phyloP scores from a whole-genome alignment of 2,113 vertebrate genomes.

The Mastomys coucha region DNA sequence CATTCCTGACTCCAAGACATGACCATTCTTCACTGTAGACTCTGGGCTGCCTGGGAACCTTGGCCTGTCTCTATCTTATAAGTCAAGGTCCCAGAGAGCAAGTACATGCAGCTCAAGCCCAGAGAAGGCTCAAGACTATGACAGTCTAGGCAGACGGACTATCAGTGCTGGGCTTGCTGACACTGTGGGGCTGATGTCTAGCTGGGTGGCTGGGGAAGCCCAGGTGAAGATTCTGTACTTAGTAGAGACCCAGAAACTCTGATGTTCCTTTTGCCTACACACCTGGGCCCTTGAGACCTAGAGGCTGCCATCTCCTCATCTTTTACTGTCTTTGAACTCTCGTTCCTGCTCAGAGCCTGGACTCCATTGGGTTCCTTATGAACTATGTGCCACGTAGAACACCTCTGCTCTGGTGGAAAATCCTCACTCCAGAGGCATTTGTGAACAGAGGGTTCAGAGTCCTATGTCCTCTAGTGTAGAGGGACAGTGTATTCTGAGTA shows the following conservation, averaged over 20 bases:
- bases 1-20: fast-evolving
- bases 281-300: neutral
- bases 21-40: fast-evolving
- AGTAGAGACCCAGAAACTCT: neutral
- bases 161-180: neutral
- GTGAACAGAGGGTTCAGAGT: neutral
- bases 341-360: neutral
- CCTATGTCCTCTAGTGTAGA: neutral
- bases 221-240: neutral
- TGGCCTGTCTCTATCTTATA: neutral
- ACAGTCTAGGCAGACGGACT: neutral
- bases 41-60: neutral
- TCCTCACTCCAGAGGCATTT: neutral
- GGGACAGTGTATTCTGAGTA: neutral
- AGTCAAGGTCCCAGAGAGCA: fast-evolving
- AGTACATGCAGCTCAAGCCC: neutral
- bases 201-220: no score
- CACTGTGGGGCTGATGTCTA: no score
- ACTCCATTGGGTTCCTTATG: neutral
- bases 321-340: neutral
- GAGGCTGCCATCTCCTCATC: neutral
- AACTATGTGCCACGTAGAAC: neutral
- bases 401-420: neutral
- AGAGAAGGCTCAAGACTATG: neutral
- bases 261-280: neutral